Conservation (phyloP, 1,140 invertebrate genomes). For the Trachymyrmex cornetzi region DNA sequence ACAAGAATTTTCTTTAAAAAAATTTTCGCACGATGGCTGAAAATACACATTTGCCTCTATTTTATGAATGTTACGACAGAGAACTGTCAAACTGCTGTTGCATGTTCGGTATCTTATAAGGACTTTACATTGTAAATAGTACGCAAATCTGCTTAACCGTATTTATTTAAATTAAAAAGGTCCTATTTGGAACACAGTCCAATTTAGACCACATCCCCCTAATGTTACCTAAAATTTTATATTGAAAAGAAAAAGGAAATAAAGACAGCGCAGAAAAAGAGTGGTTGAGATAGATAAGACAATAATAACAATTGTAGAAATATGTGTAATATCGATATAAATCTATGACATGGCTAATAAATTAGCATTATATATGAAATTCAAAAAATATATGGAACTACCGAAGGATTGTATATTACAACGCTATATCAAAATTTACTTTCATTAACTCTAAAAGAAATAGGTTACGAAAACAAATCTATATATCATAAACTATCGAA, state of each 20-base stretch:
- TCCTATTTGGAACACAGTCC: too few species aligned
- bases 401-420: background rate
- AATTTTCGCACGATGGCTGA: too few species aligned
- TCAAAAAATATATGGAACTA: background rate
- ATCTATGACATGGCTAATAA: background rate
- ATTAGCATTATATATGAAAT: background rate
- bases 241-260: background rate
- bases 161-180: too few species aligned
- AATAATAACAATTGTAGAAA: background rate
- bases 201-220: too few species aligned
- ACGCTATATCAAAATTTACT: constrained; percentile 12
- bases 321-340: background rate
- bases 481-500: background rate
- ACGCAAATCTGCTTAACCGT: too few species aligned
- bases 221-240: background rate
- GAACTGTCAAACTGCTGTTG: too few species aligned
- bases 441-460: constrained; percentile 21
- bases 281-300: background rate
- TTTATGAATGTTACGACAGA: too few species aligned
- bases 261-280: too few species aligned
- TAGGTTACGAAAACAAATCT: constrained; percentile 54
- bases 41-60: too few species aligned
- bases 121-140: too few species aligned
- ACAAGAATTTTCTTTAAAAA: too few species aligned
- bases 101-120: too few species aligned